A percentile compares a stretch with the other conserved stretches of the same genome.
phyloP scores from a whole-genome alignment of 1,140 invertebrate species.

The Drosophila quadrilineata region DNA sequence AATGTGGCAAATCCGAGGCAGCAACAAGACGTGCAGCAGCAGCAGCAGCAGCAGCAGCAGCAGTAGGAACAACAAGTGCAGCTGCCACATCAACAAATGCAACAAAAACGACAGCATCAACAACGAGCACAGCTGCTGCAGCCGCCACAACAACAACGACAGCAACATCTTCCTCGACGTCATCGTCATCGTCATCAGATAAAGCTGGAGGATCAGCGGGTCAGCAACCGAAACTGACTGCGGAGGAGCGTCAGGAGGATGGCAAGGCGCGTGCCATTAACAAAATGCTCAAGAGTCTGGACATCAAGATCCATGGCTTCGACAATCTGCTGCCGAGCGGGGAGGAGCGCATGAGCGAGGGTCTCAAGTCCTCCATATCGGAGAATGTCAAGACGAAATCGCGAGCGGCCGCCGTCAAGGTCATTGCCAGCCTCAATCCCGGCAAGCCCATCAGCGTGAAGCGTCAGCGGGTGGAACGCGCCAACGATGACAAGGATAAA shows the following conservation, averaged over 20 bases:
- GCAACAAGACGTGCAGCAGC: not conserved
- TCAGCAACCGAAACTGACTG: slow-evolving; percentile 26
- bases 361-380: slow-evolving; percentile 80
- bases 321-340: slow-evolving; percentile 73
- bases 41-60: slow-evolving; percentile 6
- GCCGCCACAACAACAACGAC: not conserved
- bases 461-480: slow-evolving; percentile 43
- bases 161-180: too few relatives aligned
- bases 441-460: slow-evolving; percentile 42
- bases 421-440: slow-evolving; percentile 68
- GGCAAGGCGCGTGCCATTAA: slow-evolving; percentile 75
- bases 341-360: slow-evolving; percentile 56
- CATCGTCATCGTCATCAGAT: too few relatives aligned
- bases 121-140: slow-evolving; percentile 5
- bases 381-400: slow-evolving; percentile 81
- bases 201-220: not conserved
- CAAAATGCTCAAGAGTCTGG: slow-evolving; percentile 80
- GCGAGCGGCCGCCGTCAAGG: slow-evolving; percentile 73
- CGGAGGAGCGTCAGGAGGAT: slow-evolving; percentile 65
- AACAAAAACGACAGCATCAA: not conserved
- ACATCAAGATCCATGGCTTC: slow-evolving; percentile 80
- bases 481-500: not conserved
- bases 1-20: slow-evolving; percentile 33
- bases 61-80: not conserved
- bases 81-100: not conserved